These are phyloP conservation scores for Maconellicoccus hirsutus DNA, from an alignment of 1,140 invertebrate species.

Conservation along the genomic window DNA sequence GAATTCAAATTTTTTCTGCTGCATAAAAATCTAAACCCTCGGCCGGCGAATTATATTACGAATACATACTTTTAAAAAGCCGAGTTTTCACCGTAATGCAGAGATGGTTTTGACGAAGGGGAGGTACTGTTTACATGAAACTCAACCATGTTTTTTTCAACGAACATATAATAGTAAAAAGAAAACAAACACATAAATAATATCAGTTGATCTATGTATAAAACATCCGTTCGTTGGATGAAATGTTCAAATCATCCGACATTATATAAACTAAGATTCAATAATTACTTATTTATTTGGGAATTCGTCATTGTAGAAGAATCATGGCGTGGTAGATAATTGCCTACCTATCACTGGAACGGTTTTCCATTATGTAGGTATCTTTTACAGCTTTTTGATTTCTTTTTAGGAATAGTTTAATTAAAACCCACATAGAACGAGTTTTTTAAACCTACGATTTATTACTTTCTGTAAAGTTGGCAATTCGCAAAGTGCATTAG, in stretches of 20 bases:
- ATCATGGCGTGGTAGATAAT: not conserved
- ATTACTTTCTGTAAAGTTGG: too few relatives aligned
- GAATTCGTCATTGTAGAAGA: not conserved
- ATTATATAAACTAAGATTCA: not conserved
- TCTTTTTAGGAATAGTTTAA: too few relatives aligned
- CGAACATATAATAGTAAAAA: not conserved
- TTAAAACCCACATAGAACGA: too few relatives aligned
- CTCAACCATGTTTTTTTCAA: not conserved
- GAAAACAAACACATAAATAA: constrained; percentile 9
- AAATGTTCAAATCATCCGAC: not conserved
- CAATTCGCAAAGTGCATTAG: too few relatives aligned
- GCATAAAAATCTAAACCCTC: not conserved
- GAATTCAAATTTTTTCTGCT: constrained; percentile 3
- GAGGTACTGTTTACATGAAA: not conserved
- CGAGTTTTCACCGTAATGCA: not conserved
- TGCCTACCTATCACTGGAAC: too few relatives aligned
- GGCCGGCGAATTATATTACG: not conserved
- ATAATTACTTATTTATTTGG: not conserved
- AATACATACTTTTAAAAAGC: not conserved
- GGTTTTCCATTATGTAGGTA: too few relatives aligned
- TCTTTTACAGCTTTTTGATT: too few relatives aligned
- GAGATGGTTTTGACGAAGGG: not conserved
- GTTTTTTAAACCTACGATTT: too few relatives aligned
- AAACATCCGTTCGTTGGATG: not conserved
- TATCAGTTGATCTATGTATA: not conserved